These are phyloP conservation scores for Paratilapia polleni DNA, from an alignment of 2,113 vertebrate genomes.

Conservation along the genomic window DNA sequence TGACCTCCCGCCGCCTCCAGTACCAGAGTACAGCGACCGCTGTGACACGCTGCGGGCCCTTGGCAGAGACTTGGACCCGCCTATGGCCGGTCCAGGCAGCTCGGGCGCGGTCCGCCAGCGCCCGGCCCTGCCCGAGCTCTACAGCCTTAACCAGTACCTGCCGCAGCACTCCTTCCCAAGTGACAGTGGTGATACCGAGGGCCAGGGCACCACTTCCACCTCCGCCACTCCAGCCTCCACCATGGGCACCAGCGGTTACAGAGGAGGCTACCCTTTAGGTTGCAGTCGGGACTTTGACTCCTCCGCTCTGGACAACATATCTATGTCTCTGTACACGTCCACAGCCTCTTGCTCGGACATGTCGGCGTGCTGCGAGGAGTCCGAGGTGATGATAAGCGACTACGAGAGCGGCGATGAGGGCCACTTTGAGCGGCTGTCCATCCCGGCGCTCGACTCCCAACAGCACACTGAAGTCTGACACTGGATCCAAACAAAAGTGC, in stretches of 20 bases:
- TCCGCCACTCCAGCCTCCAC: slow-evolving; percentile 68
- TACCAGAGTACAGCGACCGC: slow-evolving; percentile 87
- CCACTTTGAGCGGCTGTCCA: slow-evolving; percentile 87
- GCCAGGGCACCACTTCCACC: slow-evolving; percentile 78
- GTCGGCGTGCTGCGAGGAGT: slow-evolving; percentile 96
- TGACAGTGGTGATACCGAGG: slow-evolving; percentile 82
- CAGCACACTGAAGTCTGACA: slow-evolving; percentile 98
- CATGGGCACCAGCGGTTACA: slow-evolving; percentile 76
- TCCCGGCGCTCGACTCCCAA: slow-evolving; percentile 89
- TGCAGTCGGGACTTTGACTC: slow-evolving; percentile 87
- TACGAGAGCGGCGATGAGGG: slow-evolving; percentile 94
- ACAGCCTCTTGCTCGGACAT: slow-evolving; percentile 97
- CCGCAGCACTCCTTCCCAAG: slow-evolving; percentile 88
- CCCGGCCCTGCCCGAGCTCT: slow-evolving; percentile 86
- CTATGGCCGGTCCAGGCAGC: slow-evolving; percentile 75
- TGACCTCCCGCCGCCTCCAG: slow-evolving; percentile 90
- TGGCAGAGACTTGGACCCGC: slow-evolving; percentile 83
- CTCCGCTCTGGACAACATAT: slow-evolving; percentile 87
- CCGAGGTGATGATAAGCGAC: slow-evolving; percentile 96
- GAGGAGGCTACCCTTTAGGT: slow-evolving; percentile 85
- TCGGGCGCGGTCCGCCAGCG: slow-evolving; percentile 82
- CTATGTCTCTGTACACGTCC: slow-evolving; percentile 91
- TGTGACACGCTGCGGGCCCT: slow-evolving; percentile 89
- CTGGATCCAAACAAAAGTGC: slow-evolving; percentile 93
- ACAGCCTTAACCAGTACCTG: slow-evolving; percentile 92